phyloP scores from a whole-genome alignment of 2,113 vertebrate species.

The Paramormyrops kingsleyae region DNA sequence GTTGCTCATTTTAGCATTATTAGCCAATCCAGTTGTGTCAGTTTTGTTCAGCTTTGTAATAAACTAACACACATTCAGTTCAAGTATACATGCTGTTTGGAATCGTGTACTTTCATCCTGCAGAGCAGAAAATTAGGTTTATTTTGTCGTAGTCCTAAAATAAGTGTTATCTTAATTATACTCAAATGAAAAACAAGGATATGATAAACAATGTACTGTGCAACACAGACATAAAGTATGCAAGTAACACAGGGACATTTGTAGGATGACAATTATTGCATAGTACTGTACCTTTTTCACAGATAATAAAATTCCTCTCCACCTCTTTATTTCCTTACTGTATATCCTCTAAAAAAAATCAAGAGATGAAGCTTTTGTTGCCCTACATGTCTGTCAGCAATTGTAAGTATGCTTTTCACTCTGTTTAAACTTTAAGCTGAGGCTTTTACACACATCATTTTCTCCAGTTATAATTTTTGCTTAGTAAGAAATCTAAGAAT shows the following conservation, averaged over 20 bases:
- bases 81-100: constrained; percentile 18
- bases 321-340: constrained; percentile 56
- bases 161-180: constrained; percentile 71
- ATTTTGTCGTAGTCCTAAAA: constrained; percentile 68
- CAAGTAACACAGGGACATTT: constrained; percentile 67
- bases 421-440: not conserved
- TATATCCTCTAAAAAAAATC: constrained; percentile 61
- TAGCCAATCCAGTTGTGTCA: constrained; percentile 31
- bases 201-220: constrained; percentile 56
- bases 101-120: constrained; percentile 48
- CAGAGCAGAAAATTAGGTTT: constrained; percentile 66
- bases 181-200: constrained; percentile 61
- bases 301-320: constrained; percentile 62
- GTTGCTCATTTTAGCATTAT: constrained; percentile 58
- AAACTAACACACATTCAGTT: constrained; percentile 59
- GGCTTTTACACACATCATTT: not conserved
- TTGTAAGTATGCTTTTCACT: not conserved
- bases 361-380: constrained; percentile 63
- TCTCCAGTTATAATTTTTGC: not conserved
- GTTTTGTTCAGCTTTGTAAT: constrained; percentile 34
- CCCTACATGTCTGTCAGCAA: constrained; percentile 30
- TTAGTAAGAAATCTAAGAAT: not conserved
- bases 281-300: constrained; percentile 58
- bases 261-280: constrained; percentile 53
- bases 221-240: constrained; percentile 63